phyloP scores from a whole-genome alignment of 53 echinoderm and acorn worm species.

The Patiria pectinifera region DNA sequence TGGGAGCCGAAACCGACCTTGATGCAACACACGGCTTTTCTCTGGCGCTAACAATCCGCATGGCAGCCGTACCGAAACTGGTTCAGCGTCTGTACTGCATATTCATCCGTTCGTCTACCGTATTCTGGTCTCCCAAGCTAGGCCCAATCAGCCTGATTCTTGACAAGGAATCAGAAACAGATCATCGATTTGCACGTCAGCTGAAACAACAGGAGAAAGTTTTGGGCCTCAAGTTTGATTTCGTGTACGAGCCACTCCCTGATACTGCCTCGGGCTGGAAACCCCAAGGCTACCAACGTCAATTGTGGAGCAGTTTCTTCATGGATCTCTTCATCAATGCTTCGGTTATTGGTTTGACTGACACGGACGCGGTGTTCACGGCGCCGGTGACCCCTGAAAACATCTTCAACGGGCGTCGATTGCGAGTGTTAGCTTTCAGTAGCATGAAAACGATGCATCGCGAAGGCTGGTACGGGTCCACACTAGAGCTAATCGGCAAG shows the following conservation, averaged over 20 bases:
- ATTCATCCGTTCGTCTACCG: neutral
- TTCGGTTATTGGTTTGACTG: neutral
- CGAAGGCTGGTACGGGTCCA: neutral
- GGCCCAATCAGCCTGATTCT: neutral
- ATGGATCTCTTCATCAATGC: conserved; percentile 20
- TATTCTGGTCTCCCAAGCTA: conserved; percentile 17
- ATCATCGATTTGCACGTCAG: neutral
- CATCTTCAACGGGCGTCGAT: neutral
- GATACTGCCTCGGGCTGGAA: no score
- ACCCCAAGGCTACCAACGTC: no score
- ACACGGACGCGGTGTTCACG: conserved; percentile 1
- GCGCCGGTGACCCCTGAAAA: neutral
- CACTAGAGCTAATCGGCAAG: neutral
- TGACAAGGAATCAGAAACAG: no score
- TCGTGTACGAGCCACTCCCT: neutral
- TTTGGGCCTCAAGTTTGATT: neutral
- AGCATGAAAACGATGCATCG: no score
- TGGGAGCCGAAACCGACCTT: no score
- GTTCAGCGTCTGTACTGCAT: neutral
- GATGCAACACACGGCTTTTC: no score
- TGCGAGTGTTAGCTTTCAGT: neutral
- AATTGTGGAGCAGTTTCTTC: neutral
- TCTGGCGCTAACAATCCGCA: no score
- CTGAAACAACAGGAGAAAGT: neutral
- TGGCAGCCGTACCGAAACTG: no score